phyloP scores from a whole-genome alignment of 2,113 vertebrate species.

The Lepisosteus osseus region DNA sequence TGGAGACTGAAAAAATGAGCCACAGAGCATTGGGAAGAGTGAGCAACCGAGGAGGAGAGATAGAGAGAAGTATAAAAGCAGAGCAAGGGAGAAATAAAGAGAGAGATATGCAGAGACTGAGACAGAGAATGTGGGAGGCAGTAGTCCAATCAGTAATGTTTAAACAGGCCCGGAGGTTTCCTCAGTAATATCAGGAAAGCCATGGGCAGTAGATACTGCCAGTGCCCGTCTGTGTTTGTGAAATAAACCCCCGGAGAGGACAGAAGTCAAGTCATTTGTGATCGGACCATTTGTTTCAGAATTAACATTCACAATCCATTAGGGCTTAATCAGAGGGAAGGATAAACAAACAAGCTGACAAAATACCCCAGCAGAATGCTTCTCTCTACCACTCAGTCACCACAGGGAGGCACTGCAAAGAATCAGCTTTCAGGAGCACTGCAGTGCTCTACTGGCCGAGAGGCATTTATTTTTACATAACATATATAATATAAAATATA shows the following conservation, averaged over 20 bases:
- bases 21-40: neutral
- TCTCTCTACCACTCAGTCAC: slow-evolving; percentile 39
- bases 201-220: neutral
- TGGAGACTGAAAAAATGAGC: slow-evolving; percentile 2
- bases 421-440: slow-evolving; percentile 8
- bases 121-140: too few relatives aligned
- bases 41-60: neutral
- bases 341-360: slow-evolving; percentile 17
- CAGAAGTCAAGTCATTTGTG: too few relatives aligned
- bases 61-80: slow-evolving; percentile 12
- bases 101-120: slow-evolving; percentile 21
- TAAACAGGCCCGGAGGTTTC: neutral
- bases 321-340: slow-evolving; percentile 4
- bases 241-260: too few relatives aligned
- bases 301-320: too few relatives aligned
- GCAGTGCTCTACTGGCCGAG: too few relatives aligned
- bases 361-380: slow-evolving; percentile 10
- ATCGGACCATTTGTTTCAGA: too few relatives aligned
- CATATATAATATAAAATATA: too few relatives aligned
- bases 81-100: neutral
- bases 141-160: too few relatives aligned
- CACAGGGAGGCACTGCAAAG: slow-evolving; percentile 63
- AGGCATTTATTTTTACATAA: too few relatives aligned
- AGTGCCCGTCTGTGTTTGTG: too few relatives aligned
- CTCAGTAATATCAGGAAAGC: neutral